These are phyloP conservation scores for Schlechtendalia chinensis DNA, from an alignment of 1,140 invertebrate genomes.

Conservation along the genomic window DNA sequence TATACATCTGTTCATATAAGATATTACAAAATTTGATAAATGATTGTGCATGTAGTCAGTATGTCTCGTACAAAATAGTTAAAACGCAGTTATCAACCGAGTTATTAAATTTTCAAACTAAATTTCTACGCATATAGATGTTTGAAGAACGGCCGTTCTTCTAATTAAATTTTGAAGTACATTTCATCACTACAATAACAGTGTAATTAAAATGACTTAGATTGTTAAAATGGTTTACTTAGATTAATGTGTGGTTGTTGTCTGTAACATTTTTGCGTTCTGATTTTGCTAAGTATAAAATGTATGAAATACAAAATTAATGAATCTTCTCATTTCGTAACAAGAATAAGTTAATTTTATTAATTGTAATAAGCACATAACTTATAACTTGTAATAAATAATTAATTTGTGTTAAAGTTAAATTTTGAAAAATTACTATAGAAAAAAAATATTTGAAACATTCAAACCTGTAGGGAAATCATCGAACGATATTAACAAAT, in stretches of 20 bases:
- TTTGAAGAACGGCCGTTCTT: background rate
- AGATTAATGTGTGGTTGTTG: background rate
- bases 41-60: background rate
- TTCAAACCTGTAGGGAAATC: too few species aligned
- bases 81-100: background rate
- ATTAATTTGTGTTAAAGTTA: too few species aligned
- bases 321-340: too few species aligned
- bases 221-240: background rate
- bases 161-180: constrained; percentile 8
- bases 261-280: background rate
- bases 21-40: background rate
- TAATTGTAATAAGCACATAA: too few species aligned
- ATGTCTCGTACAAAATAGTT: background rate
- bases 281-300: background rate
- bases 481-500: too few species aligned
- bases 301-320: background rate
- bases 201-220: background rate
- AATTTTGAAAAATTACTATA: too few species aligned
- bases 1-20: too few species aligned
- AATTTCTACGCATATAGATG: background rate
- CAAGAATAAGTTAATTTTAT: too few species aligned
- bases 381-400: too few species aligned
- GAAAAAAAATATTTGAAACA: too few species aligned
- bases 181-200: background rate
- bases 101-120: background rate